These are phyloP conservation scores for Diorhabda elongata DNA, from an alignment of 1,140 invertebrate species.

Conservation along the genomic window DNA sequence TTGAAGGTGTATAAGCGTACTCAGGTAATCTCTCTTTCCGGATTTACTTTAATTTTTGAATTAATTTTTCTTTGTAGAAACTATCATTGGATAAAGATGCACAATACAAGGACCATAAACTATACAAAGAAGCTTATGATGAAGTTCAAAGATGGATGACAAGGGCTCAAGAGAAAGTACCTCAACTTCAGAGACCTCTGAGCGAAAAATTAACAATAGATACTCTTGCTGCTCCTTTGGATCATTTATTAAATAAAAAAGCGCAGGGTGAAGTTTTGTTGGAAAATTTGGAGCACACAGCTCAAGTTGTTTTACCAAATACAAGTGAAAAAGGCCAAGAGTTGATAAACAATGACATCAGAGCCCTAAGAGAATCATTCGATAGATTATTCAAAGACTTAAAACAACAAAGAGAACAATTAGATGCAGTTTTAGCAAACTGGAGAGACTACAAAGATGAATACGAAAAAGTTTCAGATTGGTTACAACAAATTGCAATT, in stretches of 20 bases:
- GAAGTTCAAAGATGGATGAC: slow-evolving; percentile 81
- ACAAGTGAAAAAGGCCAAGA: slow-evolving; percentile 76
- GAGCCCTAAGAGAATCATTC: slow-evolving; percentile 77
- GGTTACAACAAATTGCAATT: slow-evolving; percentile 91
- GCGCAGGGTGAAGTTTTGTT: slow-evolving; percentile 84
- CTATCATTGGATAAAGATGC: slow-evolving; percentile 74
- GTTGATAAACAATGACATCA: slow-evolving; percentile 79
- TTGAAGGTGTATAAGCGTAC: no score
- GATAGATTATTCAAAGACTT: slow-evolving; percentile 79
- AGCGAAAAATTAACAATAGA: slow-evolving; percentile 86
- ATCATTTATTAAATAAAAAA: slow-evolving; percentile 82
- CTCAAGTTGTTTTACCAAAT: slow-evolving; percentile 78
- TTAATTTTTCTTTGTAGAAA: slow-evolving; percentile 51
- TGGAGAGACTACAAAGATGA: slow-evolving; percentile 91
- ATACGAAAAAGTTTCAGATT: slow-evolving; percentile 85
- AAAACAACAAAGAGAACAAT: slow-evolving; percentile 75
- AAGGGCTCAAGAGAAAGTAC: slow-evolving; percentile 82
- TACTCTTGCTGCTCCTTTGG: slow-evolving; percentile 78
- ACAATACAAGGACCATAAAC: slow-evolving; percentile 80
- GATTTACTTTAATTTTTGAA: slow-evolving; percentile 23
- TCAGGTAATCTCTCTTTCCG: no score
- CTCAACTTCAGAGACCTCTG: slow-evolving; percentile 74
- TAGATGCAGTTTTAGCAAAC: slow-evolving; percentile 76
- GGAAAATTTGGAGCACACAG: slow-evolving; percentile 80
- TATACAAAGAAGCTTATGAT: slow-evolving; percentile 86